Base-by-base conservation (phyloP, 2,888 invertebrate species). In the Synergus gifuensis region DNA sequence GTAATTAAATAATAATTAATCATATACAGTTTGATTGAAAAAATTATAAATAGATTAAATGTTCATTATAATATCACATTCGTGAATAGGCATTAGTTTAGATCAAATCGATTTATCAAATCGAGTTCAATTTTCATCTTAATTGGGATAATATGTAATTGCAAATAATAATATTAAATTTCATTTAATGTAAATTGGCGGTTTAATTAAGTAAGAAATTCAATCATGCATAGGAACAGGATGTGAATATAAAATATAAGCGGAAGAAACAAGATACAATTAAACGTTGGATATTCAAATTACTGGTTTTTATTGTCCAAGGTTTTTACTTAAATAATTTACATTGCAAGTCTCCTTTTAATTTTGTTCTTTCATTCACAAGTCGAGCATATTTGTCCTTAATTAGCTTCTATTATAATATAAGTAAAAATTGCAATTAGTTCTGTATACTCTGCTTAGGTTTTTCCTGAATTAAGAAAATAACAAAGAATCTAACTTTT, bases 181-280 rank as follows among this genome's bases (percentile, higher is more conserved):
- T 36, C 5, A 5, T 36, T 4, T 36, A 54, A 54, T 9, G 8
- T 54, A 18, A 54, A 54, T 54, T 54, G 60, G 4, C 18, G 14
- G 12, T 60, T 28, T 60, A 60, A 60, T 11, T 18, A 4, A 60
- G 60, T 28, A 8, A 28, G 22, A 14, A 28, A 60, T 60, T 0
- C 22, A 60, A 18, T 22, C 22, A 60, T 60, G 22, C 22, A 60
- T 12, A 60, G 18, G 28, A 28, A 28, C 12, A 28, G 60, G 60
- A 60, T 22, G 60, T 60, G 60, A 60, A 22, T 22, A 28, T 60
- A 22, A 12, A 60, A 28, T 60, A 28, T 60, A 18, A 5, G 60
- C 18, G 18, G 5, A 60, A 60, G 60, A 60, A 60, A 60, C 22
- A 60, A 28, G 60, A 60, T 22, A 60, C 60, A 60, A 60, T 60